Percentiles rank a stretch among this genome's conserved stretches.
phyloP scores from a whole-genome alignment of 1,140 invertebrate species.

The Laodelphax striatellus region DNA sequence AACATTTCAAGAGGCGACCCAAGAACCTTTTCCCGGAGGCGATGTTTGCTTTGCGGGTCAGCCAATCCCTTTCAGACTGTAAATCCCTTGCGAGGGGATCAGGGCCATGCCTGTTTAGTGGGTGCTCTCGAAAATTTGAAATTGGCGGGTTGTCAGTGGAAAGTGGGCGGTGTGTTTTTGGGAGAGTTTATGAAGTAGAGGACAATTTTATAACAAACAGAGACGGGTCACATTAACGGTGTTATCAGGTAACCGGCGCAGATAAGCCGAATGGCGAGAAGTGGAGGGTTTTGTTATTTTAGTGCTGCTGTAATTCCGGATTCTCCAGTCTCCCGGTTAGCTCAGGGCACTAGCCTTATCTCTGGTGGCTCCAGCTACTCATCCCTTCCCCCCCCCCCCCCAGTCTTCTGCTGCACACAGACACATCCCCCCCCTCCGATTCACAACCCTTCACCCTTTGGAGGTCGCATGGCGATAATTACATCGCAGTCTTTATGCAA shows the following conservation, averaged over 20 bases:
- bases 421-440: too few species aligned
- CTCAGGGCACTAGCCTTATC: neutral
- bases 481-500: slow-evolving; percentile 1
- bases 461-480: neutral
- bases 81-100: too few species aligned
- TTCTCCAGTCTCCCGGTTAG: neutral
- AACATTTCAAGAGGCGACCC: too few species aligned
- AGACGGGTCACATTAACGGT: neutral
- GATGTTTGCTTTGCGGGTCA: too few species aligned
- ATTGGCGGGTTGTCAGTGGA: too few species aligned
- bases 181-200: neutral
- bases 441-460: neutral
- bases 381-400: too few species aligned
- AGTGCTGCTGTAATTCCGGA: slow-evolving; percentile 2
- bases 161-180: neutral
- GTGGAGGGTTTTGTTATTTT: slow-evolving; percentile 3
- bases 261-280: neutral
- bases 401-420: too few species aligned
- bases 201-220: neutral
- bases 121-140: too few species aligned
- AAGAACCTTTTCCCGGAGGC: too few species aligned
- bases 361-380: too few species aligned
- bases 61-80: too few species aligned
- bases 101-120: too few species aligned
- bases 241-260: neutral